Percentiles rank a stretch among this genome's conserved stretches.
Conservation (phyloP, 2,797 vertebrate species). For the Nyctalus aviator region DNA sequence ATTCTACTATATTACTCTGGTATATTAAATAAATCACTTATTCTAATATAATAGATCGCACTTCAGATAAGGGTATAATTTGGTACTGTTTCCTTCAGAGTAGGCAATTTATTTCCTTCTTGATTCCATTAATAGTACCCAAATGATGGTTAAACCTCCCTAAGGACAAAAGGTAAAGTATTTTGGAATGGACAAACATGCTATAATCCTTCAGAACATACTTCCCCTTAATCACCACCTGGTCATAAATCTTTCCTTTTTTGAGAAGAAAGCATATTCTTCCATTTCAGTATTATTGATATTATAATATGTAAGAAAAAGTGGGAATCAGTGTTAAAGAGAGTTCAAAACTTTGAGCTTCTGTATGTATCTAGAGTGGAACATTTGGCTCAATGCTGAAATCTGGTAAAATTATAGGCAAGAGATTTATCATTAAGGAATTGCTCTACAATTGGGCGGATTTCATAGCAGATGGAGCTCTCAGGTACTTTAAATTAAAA, state of each 20-base stretch:
- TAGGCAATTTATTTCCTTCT: slow-evolving; percentile 43
- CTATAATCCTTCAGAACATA: background rate
- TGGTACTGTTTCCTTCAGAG: slow-evolving; percentile 38
- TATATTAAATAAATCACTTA: slow-evolving; percentile 47
- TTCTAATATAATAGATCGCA: slow-evolving; percentile 22
- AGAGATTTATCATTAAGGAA: slow-evolving; percentile 30
- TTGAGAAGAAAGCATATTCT: slow-evolving; percentile 41
- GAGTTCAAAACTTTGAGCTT: slow-evolving; percentile 18
- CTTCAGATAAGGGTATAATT: background rate
- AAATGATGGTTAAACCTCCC: background rate
- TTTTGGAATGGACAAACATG: slow-evolving; percentile 22
- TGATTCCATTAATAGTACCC: background rate
- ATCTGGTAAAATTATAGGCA: slow-evolving; percentile 42
- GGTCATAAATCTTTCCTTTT: slow-evolving; percentile 38
- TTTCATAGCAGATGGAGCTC: slow-evolving; percentile 43
- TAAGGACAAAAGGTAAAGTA: slow-evolving; percentile 28
- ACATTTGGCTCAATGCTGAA: slow-evolving; percentile 29
- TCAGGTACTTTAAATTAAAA: slow-evolving; percentile 46
- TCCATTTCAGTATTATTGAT: slow-evolving; percentile 6
- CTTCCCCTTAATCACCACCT: slow-evolving; percentile 34
- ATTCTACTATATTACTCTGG: background rate
- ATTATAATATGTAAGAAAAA: slow-evolving; percentile 37
- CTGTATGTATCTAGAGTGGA: slow-evolving; percentile 41
- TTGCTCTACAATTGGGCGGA: slow-evolving; percentile 19
- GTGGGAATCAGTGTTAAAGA: background rate